A percentile compares a stretch with the other conserved stretches of the same genome.
Evolutionary conservation across 2,797 vertebrate genomes (phyloP).

Genomic region (Sebastes kiyomatsui): DNA sequence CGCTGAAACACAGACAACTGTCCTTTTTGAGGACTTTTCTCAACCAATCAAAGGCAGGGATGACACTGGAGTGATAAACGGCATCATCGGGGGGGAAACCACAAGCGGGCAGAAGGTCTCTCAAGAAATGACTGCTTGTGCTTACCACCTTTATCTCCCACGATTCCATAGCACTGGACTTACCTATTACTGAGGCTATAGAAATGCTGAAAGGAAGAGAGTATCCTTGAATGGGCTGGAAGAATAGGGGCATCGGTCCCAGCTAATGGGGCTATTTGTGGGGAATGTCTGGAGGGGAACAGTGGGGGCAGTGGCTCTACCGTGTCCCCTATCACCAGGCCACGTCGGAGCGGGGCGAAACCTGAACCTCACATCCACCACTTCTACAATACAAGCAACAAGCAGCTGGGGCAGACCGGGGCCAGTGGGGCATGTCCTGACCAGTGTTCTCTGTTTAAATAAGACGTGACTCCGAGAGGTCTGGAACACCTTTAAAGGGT

Average conservation of each 20-base stretch:
- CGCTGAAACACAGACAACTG: conserved; percentile 67
- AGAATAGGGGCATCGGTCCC: conserved; percentile 57
- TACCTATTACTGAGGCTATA: conserved; percentile 27
- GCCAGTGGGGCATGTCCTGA: conserved; percentile 42
- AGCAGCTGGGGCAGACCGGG: conserved; percentile 74
- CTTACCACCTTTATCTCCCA: conserved; percentile 36
- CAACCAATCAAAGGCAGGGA: conserved; percentile 24
- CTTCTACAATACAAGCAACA: conserved; percentile 88
- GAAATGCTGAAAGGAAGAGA: conserved; percentile 49
- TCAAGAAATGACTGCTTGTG: conserved; percentile 21
- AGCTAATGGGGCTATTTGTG: conserved; percentile 75
- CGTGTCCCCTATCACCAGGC: conserved; percentile 42
- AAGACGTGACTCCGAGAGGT: conserved; percentile 3
- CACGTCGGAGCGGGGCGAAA: conserved; percentile 50
- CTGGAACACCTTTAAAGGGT: background rate
- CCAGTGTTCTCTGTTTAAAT: conserved; percentile 14
- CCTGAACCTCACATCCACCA: conserved; percentile 81
- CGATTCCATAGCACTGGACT: conserved; percentile 13
- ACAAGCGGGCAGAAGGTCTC: background rate
- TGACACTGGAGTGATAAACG: conserved; percentile 40
- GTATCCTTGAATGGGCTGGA: conserved; percentile 56
- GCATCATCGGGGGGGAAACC: background rate
- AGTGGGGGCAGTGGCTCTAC: conserved; percentile 50
- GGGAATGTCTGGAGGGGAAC: conserved; percentile 64
- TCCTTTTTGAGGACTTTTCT: conserved; percentile 62